These are phyloP conservation scores for Ferdinandea cuprea DNA, from an alignment of 2,888 invertebrate genomes.

Conservation along the genomic window DNA sequence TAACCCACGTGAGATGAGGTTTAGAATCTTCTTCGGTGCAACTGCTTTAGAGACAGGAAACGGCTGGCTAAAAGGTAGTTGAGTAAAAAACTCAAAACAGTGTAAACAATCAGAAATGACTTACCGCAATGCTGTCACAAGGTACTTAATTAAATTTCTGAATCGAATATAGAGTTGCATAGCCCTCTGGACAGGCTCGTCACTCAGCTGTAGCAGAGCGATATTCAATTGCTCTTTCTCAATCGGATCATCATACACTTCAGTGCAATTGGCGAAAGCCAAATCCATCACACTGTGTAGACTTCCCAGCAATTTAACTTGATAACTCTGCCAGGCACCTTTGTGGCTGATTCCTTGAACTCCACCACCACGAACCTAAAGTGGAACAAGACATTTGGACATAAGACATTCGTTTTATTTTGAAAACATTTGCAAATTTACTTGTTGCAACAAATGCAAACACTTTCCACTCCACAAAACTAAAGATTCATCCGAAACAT, in stretches of 20 bases:
- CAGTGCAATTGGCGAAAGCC: conserved; percentile 77
- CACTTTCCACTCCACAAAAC: conserved; percentile 78
- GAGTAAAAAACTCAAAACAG: too few relatives aligned
- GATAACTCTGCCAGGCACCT: conserved; percentile 78
- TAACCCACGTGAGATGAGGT: conserved; percentile 78
- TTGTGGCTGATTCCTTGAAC: conserved; percentile 78
- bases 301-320: conserved; percentile 77
- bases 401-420: neutral
- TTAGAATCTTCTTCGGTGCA: conserved; percentile 77
- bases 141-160: conserved; percentile 76
- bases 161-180: conserved; percentile 76
- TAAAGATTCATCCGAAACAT: conserved; percentile 74
- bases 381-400: too few relatives aligned
- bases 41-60: conserved; percentile 79
- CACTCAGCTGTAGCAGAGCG: conserved; percentile 67
- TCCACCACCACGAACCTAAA: conserved; percentile 78
- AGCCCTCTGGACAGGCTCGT: conserved; percentile 77
- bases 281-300: conserved; percentile 76
- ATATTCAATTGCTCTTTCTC: conserved; percentile 67
- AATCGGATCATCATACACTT: conserved; percentile 76
- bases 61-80: conserved; percentile 78
- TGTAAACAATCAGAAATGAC: too few relatives aligned
- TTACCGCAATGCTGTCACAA: conserved; percentile 76
- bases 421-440: neutral
- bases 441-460: conserved; percentile 78